Evolutionary conservation across 2,888 invertebrate genomes (phyloP), one percentile per base, ranked within the genome.

Genomic region (Trichogramma dendrolimi): DNA sequence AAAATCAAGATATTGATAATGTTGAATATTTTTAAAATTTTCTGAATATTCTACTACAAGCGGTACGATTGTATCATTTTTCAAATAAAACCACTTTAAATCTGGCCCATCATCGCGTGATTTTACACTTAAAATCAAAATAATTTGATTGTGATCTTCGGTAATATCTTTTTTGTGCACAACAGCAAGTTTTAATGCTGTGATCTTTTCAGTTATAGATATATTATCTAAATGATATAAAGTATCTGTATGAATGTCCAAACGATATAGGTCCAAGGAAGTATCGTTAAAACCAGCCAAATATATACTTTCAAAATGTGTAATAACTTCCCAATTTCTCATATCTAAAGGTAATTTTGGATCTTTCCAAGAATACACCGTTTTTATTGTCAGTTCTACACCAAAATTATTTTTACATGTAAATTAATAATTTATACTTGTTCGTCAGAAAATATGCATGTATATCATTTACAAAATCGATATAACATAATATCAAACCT

Each of bases 401-500:
- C n/a, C 6, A 14, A 55, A 46, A 41, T 6, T 11, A 8, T n/a
- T 11, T 49, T 10, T 6, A 7, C 6, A 49, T n/a, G 14, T 49
- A n/a, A 38, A 8, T 41, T 11, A 48, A 4, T 38, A 42, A 40
- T 41, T 46, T 4, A 43, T 8, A 41, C 39, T 39, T 27, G n/a
- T n/a, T 27, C 1, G 40, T 4, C 44, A 41, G 50, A 11, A 44
- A 55, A 43, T 10, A 46, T 39, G 14, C 2, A 58, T 8, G 8
- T 5, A 41, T 48, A 47, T 42, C 27, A 53, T 44, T n/a, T 54
- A 46, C 10, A 27, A 43, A 53, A 10, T 6, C 40, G 4, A 38
- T 44, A 43, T n/a, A 47, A 43, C 4, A 27, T 50, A 44, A 41
- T 8, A 41, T 58, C 64, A 73, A 73, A 81, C 82, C 81, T 75